A percentile compares a stretch with the other conserved stretches of the same genome.
Conservation (phyloP, 2,888 invertebrate genomes). For the Cosmorhoe ocellata region DNA sequence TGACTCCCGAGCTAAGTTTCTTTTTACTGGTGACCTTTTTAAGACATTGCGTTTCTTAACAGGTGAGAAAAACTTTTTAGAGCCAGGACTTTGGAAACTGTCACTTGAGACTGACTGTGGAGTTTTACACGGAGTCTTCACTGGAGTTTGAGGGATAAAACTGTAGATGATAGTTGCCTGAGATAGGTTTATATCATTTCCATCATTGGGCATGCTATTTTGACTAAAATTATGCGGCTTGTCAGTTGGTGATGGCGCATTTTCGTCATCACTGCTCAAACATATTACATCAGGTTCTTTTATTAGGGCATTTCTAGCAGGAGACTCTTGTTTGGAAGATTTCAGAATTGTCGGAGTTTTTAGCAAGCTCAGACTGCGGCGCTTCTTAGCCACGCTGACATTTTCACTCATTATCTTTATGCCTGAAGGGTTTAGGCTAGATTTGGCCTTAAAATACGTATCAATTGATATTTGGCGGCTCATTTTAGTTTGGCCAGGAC, state of each 20-base stretch:
- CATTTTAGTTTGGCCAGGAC: slow-evolving; percentile 32
- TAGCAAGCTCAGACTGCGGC: slow-evolving; percentile 42
- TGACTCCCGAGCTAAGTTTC: slow-evolving; percentile 45
- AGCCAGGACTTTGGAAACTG: slow-evolving; percentile 33
- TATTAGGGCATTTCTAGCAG: slow-evolving; percentile 15
- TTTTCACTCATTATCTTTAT: slow-evolving; percentile 26
- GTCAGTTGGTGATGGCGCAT: slow-evolving; percentile 16
- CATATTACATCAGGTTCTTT: slow-evolving; percentile 37
- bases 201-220: slow-evolving; percentile 8
- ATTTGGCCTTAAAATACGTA: slow-evolving; percentile 22
- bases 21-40: slow-evolving; percentile 48
- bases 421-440: slow-evolving; percentile 20
- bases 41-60: slow-evolving; percentile 53
- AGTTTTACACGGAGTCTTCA: slow-evolving; percentile 35
- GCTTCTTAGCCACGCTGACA: slow-evolving; percentile 37
- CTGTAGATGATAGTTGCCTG: slow-evolving; percentile 32
- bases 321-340: slow-evolving; percentile 33
- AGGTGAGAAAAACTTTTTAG: slow-evolving; percentile 61
- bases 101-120: slow-evolving; percentile 29
- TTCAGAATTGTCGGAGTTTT: slow-evolving; percentile 41
- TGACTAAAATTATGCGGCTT: slow-evolving; percentile 8
- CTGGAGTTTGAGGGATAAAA: slow-evolving; percentile 37
- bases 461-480: slow-evolving; percentile 43
- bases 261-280: slow-evolving; percentile 56
- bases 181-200: slow-evolving; percentile 13